phyloP scores from a whole-genome alignment of 2,113 vertebrate genomes.

The Pachyramphus minor region DNA sequence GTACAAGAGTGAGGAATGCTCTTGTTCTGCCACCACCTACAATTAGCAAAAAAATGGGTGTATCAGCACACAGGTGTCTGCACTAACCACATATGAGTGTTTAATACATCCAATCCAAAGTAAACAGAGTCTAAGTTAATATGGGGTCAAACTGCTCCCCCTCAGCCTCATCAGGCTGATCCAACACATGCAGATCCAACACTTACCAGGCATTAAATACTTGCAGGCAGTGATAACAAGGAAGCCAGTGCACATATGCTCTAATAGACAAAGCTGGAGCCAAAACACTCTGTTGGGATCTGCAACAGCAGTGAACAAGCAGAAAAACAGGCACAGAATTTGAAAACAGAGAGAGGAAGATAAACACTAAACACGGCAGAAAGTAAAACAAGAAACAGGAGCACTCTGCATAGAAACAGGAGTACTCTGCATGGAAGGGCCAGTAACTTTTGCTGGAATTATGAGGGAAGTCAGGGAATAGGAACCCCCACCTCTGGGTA shows the following conservation, averaged over 20 bases:
- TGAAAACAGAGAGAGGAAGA: constrained; percentile 21
- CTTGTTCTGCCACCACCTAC: background rate
- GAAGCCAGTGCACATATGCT: constrained; percentile 24
- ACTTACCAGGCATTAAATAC: background rate
- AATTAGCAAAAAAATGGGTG: background rate
- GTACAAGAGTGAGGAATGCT: background rate
- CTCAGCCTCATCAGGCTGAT: background rate
- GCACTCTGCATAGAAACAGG: background rate
- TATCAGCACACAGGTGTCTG: background rate
- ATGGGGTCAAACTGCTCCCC: background rate
- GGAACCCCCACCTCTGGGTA: background rate
- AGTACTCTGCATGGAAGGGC: background rate
- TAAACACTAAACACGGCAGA: background rate
- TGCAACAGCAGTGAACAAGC: constrained; percentile 17
- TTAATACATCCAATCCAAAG: background rate
- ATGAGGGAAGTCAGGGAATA: background rate
- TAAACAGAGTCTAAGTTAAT: background rate
- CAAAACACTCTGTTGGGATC: background rate
- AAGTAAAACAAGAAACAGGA: constrained; percentile 16
- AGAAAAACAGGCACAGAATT: background rate
- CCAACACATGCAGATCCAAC: background rate
- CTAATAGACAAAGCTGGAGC: constrained; percentile 16
- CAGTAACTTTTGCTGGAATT: background rate
- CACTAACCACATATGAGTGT: background rate
- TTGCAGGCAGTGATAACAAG: background rate